Evolutionary conservation across 2,888 invertebrate species (phyloP).

Genomic region (Lomographa bimaculata): DNA sequence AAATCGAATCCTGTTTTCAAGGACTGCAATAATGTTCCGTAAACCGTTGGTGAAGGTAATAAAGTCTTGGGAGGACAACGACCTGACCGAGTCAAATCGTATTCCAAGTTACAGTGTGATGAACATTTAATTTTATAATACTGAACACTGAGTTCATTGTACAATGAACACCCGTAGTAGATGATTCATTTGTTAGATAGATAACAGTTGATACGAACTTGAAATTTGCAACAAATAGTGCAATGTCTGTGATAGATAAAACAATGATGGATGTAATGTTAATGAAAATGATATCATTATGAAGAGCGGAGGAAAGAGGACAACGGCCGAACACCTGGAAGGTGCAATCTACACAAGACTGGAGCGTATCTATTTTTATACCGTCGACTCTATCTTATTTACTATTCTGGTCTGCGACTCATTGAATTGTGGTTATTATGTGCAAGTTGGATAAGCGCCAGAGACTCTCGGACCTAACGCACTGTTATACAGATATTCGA

Average conservation of each 20-base stretch:
- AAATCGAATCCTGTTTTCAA: conserved; percentile 69
- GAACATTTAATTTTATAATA: conserved; percentile 71
- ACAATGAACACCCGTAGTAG: conserved; percentile 54
- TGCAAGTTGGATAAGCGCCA: conserved; percentile 81
- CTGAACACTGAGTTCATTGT: conserved; percentile 63
- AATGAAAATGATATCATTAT: conserved; percentile 24
- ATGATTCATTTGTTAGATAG: conserved; percentile 65
- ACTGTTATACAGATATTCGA: conserved; percentile 76
- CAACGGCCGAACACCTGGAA: conserved; percentile 78
- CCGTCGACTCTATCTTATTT: conserved; percentile 81
- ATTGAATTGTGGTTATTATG: conserved; percentile 84
- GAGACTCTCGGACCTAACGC: conserved; percentile 68
- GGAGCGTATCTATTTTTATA: conserved; percentile 79
- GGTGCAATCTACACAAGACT: conserved; percentile 71
- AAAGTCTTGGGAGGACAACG: conserved; percentile 73
- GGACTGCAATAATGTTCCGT: conserved; percentile 71
- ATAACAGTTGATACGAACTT: conserved; percentile 52
- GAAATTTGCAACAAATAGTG: conserved; percentile 38
- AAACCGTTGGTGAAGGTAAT: conserved; percentile 75
- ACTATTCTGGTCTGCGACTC: conserved; percentile 83
- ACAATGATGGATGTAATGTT: conserved; percentile 12
- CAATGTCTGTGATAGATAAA: conserved; percentile 29
- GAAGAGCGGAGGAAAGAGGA: conserved; percentile 50
- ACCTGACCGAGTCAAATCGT: conserved; percentile 74
- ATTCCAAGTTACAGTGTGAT: conserved; percentile 66